Conservation (phyloP, 1,140 invertebrate species). For the Orchestia grillus region DNA sequence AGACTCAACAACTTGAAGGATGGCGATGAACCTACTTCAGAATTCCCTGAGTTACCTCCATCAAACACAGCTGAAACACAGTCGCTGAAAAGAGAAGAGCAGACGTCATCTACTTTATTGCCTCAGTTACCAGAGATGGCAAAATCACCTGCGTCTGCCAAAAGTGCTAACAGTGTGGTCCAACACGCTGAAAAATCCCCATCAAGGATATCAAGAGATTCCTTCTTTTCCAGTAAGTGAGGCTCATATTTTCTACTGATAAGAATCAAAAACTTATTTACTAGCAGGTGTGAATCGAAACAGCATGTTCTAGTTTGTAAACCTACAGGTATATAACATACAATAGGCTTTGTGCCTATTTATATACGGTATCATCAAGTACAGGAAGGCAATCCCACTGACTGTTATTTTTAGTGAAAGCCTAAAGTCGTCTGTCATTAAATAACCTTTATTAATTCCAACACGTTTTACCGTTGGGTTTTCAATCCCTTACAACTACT, state of each 20-base stretch:
- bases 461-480: too few relatives aligned
- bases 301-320: too few relatives aligned
- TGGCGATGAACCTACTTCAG: neutral
- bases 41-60: neutral
- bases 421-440: too few relatives aligned
- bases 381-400: too few relatives aligned
- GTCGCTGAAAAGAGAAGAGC: neutral
- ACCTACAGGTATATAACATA: too few relatives aligned
- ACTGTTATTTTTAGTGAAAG: too few relatives aligned
- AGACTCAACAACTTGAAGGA: neutral
- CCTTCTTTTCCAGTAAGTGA: slow-evolving; percentile 29
- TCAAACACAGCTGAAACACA: neutral
- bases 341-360: too few relatives aligned
- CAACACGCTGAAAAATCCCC: neutral
- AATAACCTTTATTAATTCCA: too few relatives aligned
- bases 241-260: neutral
- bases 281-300: too few relatives aligned
- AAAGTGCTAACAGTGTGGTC: neutral
- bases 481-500: too few relatives aligned
- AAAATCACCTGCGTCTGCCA: neutral
- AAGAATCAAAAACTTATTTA: too few relatives aligned
- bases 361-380: too few relatives aligned
- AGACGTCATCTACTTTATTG: neutral
- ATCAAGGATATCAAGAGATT: slow-evolving; percentile 14
- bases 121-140: neutral